These are phyloP conservation scores for Hyposoter didymator DNA, from an alignment of 2,888 invertebrate species.

Conservation along the genomic window DNA sequence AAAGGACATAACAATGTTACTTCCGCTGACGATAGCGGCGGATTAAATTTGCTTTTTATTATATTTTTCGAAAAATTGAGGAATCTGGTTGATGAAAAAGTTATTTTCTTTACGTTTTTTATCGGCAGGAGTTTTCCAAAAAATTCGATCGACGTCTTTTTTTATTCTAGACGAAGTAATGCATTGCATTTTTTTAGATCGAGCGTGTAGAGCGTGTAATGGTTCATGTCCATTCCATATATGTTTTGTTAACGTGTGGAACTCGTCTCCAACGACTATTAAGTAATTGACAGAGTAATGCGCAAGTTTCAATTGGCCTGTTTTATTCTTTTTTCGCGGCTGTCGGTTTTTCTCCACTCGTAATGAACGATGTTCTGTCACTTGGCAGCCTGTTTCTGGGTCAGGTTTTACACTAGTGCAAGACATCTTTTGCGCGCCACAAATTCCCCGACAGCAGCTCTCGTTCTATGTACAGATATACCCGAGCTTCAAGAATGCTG, in stretches of 20 bases:
- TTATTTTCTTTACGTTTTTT: neutral
- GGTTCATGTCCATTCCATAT: neutral
- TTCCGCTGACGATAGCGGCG: too few species aligned
- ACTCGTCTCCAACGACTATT: neutral
- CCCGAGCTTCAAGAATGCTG: conserved; percentile 50
- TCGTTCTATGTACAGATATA: neutral
- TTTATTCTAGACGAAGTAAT: too few species aligned
- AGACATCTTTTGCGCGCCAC: conserved; percentile 39
- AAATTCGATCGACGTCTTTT: neutral
- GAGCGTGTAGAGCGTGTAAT: neutral
- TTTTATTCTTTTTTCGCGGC: neutral
- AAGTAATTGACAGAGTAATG: conserved; percentile 26
- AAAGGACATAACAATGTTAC: too few species aligned
- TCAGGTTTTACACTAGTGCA: conserved; percentile 45
- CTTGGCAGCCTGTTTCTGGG: conserved; percentile 38
- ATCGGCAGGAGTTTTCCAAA: neutral
- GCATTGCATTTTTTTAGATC: too few species aligned
- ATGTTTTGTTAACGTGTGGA: neutral
- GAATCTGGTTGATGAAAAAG: too few species aligned
- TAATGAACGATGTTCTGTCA: conserved; percentile 40
- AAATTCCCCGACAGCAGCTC: conserved; percentile 37
- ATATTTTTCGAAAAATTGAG: too few species aligned
- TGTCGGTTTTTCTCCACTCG: neutral
- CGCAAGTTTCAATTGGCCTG: conserved; percentile 2
- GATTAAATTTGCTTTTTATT: too few species aligned